Base-by-base conservation (phyloP, 2,888 invertebrate species). In the Cylloceria caligata region DNA sequence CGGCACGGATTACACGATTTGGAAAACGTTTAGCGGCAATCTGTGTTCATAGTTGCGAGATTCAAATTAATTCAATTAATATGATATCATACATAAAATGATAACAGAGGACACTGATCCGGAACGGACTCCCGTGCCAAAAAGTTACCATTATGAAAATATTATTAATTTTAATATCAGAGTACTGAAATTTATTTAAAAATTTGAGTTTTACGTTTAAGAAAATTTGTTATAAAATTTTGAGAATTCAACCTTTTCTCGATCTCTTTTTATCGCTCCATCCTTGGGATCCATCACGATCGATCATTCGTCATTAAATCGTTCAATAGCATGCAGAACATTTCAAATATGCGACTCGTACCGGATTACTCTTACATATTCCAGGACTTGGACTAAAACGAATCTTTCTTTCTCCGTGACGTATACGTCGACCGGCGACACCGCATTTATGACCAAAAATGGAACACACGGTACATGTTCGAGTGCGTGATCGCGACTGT, bases 401-500 rank as follows among this genome's bases (percentile, higher is more conserved):
- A 69, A 71, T 80, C 16, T 65, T 76, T 67, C 39, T 60, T 72
- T 42, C 55, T 60, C 21, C 19, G 19, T n/a, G 21, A 64, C 45
- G 81, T 68, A n/a, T n/a, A 62, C 45, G 45, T 47, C 71, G 52
- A 73, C 27, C 39, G 72, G 52, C 75, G 42, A 75, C 71, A 49
- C 16, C 67, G 71, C 52, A 21, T 42, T 82, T 79, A 79, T 82
- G 74, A 82, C 78, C 82, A 75, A 79, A 82, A 49, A 79, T 65
- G 82, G 82, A 11, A 52, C 60, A 81, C 24, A 42, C 45, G 67
- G 27, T 24, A 11, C 24, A 45, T 19, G 65, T 36, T 45, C 65
- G 49, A 21, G 39, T 47, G 76, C 64, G 64, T 75, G 52, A 68
- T 67, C 62, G 21, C 71, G 71, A 49, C 13, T 34, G 72, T 55